These are phyloP conservation scores for Drosophila pallidifrons DNA, from an alignment of 1,140 invertebrate species.

Conservation along the genomic window DNA sequence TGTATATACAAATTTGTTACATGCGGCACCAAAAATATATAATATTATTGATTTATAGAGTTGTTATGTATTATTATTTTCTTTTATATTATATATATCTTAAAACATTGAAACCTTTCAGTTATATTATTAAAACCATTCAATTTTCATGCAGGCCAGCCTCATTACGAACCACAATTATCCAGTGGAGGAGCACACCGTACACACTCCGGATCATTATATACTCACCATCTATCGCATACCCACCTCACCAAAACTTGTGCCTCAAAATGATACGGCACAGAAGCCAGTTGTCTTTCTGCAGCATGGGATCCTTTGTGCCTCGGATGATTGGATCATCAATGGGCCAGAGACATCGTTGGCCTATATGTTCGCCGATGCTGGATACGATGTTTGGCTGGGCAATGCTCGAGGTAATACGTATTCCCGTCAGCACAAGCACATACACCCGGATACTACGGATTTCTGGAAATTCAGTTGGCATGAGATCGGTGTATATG, in stretches of 20 bases:
- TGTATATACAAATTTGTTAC: too few relatives aligned
- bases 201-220: conserved; percentile 86
- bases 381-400: conserved; percentile 89
- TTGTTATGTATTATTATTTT: too few relatives aligned
- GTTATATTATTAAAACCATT: background rate
- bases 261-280: conserved; percentile 24
- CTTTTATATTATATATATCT: too few relatives aligned
- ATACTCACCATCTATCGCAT: conserved; percentile 86
- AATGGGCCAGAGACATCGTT: conserved; percentile 87
- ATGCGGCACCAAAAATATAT: too few relatives aligned
- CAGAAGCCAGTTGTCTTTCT: conserved; percentile 86
- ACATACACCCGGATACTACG: conserved; percentile 86
- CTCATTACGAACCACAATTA: conserved; percentile 87
- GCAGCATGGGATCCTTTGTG: conserved; percentile 92
- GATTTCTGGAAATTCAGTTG: conserved; percentile 88
- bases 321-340: conserved; percentile 91
- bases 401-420: conserved; percentile 89
- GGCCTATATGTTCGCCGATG: conserved; percentile 88
- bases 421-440: conserved; percentile 88
- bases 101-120: too few relatives aligned
- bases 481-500: conserved; percentile 90
- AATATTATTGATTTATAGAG: too few relatives aligned
- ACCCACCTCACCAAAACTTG: conserved; percentile 77
- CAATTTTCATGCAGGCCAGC: conserved; percentile 67
- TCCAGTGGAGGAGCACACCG: conserved; percentile 86